These are phyloP conservation scores for rabbit (Oryctolagus cuniculus) DNA, from an alignment of 2,113 vertebrate species.

Conservation along the genomic window DNA sequence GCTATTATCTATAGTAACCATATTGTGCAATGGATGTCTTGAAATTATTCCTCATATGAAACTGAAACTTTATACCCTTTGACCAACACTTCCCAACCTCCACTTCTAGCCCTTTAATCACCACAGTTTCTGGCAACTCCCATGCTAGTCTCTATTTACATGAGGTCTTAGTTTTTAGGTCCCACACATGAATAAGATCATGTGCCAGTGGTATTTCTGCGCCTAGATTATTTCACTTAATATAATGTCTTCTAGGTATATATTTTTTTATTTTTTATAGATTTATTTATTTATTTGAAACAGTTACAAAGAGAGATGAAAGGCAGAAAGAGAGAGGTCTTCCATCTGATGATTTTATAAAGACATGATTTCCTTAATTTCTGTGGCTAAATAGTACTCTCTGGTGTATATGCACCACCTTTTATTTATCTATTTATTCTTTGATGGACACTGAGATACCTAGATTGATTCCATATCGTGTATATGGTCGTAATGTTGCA, in stretches of 20 bases:
- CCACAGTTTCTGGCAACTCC: background rate
- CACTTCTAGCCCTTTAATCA: too few relatives aligned
- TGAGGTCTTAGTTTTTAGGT: background rate
- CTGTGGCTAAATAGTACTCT: background rate
- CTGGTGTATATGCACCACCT: background rate
- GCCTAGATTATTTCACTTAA: background rate
- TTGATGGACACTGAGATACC: background rate
- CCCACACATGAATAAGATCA: background rate
- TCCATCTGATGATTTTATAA: background rate
- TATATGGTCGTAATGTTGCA: background rate
- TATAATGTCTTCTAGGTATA: background rate
- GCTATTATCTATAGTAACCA: too few relatives aligned
- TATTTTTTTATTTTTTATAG: background rate
- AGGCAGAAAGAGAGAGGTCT: too few relatives aligned
- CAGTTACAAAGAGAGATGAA: too few relatives aligned
- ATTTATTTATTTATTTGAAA: too few relatives aligned
- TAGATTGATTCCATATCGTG: background rate
- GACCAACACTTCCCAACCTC: rapidly evolving
- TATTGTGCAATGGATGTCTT: background rate
- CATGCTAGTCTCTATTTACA: background rate
- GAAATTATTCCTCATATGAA: background rate
- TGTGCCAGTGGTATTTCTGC: background rate
- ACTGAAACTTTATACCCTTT: background rate
- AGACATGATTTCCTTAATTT: background rate
- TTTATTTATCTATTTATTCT: background rate